A percentile compares a stretch with the other conserved stretches of the same genome.
Conservation (phyloP, 2,888 invertebrate species). For the Meandrusa payeni region DNA sequence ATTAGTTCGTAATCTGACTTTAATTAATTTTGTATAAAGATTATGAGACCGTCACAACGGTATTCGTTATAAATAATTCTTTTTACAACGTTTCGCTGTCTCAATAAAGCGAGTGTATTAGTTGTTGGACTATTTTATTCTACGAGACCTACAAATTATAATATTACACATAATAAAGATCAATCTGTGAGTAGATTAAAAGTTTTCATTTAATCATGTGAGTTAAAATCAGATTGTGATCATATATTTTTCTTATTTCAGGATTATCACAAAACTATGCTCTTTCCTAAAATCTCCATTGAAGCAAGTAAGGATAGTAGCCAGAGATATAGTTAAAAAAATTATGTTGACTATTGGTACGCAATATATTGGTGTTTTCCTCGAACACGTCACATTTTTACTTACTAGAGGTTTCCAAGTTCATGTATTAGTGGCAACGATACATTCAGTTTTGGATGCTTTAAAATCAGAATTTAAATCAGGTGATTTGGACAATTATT, state of each 20-base stretch:
- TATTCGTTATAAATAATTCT: no score
- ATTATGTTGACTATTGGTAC: conserved; percentile 93
- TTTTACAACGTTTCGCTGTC: no score
- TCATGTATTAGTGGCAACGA: conserved; percentile 94
- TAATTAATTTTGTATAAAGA: no score
- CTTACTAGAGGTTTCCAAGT: conserved; percentile 95
- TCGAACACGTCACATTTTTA: conserved; percentile 90
- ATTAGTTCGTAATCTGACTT: no score
- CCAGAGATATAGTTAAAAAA: conserved; percentile 95
- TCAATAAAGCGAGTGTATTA: no score
- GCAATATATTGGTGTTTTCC: conserved; percentile 86
- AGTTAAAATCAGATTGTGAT: neutral
- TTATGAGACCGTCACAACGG: no score
- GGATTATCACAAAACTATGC: conserved; percentile 93
- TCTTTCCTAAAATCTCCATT: conserved; percentile 94
- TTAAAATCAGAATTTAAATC: conserved; percentile 86
- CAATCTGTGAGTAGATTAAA: no score
- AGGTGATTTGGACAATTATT: conserved; percentile 89
- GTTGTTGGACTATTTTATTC: no score
- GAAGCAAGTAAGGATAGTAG: conserved; percentile 90
- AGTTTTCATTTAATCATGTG: no score
- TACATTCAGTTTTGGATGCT: conserved; percentile 90
- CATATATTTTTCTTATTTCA: conserved; percentile 49
- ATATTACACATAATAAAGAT: no score
- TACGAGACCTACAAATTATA: no score